These are phyloP conservation scores for Bradypodion pumilum DNA, from an alignment of 2,797 vertebrate genomes.

Conservation along the genomic window DNA sequence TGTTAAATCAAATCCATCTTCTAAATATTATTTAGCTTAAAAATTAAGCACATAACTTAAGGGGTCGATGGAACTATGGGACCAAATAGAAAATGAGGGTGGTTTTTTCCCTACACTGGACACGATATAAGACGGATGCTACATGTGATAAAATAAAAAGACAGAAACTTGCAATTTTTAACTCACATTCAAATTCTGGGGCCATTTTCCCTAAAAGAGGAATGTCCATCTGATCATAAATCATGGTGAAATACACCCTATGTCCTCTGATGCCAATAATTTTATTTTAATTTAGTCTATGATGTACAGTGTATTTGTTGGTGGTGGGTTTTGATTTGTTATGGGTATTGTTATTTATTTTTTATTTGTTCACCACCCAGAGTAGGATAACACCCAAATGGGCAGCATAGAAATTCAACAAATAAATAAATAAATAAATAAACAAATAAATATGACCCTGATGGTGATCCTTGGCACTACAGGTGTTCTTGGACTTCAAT, in stretches of 20 bases:
- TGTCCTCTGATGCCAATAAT: no score
- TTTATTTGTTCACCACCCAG: no score
- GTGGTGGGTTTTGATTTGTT: no score
- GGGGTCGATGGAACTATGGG: background rate
- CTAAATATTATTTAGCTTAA: background rate
- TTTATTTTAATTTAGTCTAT: no score
- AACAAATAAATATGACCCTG: no score
- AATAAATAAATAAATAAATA: no score
- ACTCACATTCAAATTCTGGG: background rate
- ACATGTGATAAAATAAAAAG: background rate
- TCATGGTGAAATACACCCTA: background rate
- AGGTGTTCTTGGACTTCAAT: no score
- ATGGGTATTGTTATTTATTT: no score
- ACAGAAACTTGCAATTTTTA: background rate
- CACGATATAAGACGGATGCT: background rate
- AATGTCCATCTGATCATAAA: background rate
- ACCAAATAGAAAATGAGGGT: background rate
- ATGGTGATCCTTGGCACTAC: no score
- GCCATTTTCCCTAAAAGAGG: background rate
- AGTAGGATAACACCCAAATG: no score
- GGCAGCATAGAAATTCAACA: no score
- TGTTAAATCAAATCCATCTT: background rate
- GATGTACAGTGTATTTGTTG: no score
- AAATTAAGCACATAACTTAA: slow-evolving; percentile 5
- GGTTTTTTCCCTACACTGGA: background rate